Evolutionary conservation across 1,140 invertebrate species (phyloP).

Genomic region (Drosophila pectinifera): DNA sequence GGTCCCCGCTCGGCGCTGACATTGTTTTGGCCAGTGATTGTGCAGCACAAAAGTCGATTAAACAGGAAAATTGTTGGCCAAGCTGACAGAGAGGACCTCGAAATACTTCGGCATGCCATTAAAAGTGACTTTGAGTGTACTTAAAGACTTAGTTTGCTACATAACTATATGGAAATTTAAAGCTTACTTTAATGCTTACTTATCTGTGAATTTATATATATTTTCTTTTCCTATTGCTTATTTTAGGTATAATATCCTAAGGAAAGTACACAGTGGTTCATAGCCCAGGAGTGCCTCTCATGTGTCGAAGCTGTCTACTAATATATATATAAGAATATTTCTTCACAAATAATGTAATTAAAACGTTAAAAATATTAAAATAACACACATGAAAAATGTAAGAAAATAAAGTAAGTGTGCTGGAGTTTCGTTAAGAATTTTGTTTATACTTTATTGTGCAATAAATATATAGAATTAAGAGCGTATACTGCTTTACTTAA

Average conservation of each 20-base stretch:
- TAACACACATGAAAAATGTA: neutral
- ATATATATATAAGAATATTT: too few species aligned
- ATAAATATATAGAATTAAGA: constrained; percentile 39
- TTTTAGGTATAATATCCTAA: too few species aligned
- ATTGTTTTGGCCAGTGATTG: constrained; percentile 48
- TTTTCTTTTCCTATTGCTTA: too few species aligned
- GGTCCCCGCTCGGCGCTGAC: constrained; percentile 9
- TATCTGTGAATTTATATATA: neutral
- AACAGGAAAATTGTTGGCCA: constrained; percentile 17
- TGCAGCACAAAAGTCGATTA: constrained; percentile 47
- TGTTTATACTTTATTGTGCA: constrained; percentile 5
- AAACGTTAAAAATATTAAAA: neutral
- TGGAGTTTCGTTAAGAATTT: constrained; percentile 12
- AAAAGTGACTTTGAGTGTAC: neutral
- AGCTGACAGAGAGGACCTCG: neutral
- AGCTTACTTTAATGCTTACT: neutral
- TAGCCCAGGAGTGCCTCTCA: too few species aligned
- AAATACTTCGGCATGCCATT: constrained; percentile 3
- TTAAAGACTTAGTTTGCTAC: neutral
- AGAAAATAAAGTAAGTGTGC: constrained; percentile 9
- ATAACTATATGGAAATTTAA: neutral
- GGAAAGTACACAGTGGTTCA: too few species aligned
- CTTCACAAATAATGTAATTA: neutral
- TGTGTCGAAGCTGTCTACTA: too few species aligned
- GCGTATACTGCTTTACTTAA: too few species aligned